A percentile compares a stretch with the other conserved stretches of the same genome.
phyloP scores from a whole-genome alignment of 1,140 invertebrate genomes.

The Drosophila kanapiae region DNA sequence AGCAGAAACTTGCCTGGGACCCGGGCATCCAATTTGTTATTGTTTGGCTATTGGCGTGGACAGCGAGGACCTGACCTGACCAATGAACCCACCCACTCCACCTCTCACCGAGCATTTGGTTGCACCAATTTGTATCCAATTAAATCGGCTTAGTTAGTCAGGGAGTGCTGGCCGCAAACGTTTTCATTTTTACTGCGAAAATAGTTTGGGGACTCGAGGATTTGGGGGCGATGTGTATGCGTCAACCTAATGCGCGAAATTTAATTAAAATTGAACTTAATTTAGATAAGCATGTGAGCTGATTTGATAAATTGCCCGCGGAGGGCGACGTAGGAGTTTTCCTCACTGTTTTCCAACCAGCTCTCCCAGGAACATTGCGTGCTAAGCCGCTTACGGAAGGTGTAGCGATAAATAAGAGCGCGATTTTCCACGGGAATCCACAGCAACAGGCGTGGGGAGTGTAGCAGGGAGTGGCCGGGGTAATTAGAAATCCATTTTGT shows the following conservation, averaged over 20 bases:
- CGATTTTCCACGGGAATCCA: conserved; percentile 4
- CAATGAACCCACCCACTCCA: background rate
- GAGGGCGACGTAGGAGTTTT: conserved; percentile 25
- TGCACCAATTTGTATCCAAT: conserved; percentile 64
- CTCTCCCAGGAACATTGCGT: conserved; percentile 28
- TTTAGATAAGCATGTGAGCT: conserved; percentile 63
- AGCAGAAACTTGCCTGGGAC: conserved; percentile 37
- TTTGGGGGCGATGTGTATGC: conserved; percentile 23
- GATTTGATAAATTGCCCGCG: conserved; percentile 35
- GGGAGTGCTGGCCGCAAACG: conserved; percentile 14
- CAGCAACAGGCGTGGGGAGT: conserved; percentile 29
- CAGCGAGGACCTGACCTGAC: conserved; percentile 9
- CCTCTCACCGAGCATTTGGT: conserved; percentile 26
- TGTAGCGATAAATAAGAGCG: conserved; percentile 33
- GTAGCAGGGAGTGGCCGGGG: conserved; percentile 23
- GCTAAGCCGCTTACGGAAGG: conserved; percentile 65
- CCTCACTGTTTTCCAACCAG: background rate
- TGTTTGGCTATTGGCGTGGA: conserved; percentile 44
- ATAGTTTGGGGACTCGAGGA: conserved; percentile 16
- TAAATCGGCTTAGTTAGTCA: conserved; percentile 63
- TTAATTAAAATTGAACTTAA: conserved; percentile 78
- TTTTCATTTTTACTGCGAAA: conserved; percentile 39
- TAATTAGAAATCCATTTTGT: conserved; percentile 44
- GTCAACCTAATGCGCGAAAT: conserved; percentile 64
- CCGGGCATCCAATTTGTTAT: conserved; percentile 50